These are phyloP conservation scores for Schizopygopsis malacanthus DNA, from an alignment of 2,797 vertebrate genomes.

Conservation along the genomic window DNA sequence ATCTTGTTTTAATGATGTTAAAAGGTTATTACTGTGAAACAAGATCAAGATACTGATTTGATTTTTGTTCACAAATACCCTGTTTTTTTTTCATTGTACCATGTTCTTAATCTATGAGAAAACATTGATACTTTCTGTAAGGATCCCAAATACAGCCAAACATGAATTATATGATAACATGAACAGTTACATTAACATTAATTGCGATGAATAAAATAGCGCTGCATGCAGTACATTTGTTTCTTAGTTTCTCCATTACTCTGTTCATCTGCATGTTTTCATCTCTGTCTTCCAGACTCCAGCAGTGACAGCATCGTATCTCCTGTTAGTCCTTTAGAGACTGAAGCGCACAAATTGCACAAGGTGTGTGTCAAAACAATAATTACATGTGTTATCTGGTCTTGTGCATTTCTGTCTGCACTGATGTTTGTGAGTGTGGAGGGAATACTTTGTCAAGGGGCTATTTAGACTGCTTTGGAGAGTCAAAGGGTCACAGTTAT, in stretches of 20 bases:
- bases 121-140: background rate
- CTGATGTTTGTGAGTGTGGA: constrained; percentile 9
- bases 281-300: constrained; percentile 58
- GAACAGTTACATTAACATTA: background rate
- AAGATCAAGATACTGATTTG: background rate
- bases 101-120: background rate
- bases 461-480: constrained; percentile 50
- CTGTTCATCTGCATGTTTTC: background rate
- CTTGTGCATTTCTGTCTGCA: constrained; percentile 21
- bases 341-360: constrained; percentile 51
- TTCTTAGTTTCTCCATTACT: background rate
- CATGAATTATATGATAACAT: background rate
- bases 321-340: constrained; percentile 52
- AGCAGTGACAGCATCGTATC: constrained; percentile 55
- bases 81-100: background rate
- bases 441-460: constrained; percentile 45
- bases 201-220: background rate
- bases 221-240: background rate
- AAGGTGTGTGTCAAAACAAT: constrained; percentile 70
- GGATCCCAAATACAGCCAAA: background rate
- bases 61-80: background rate
- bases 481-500: constrained; percentile 49
- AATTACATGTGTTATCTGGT: constrained; percentile 25
- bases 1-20: background rate
- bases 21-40: background rate